Percentiles rank a stretch among this genome's conserved stretches.
phyloP scores from a whole-genome alignment of 2,888 invertebrate species.

The Hirtodrosophila histrioides region DNA sequence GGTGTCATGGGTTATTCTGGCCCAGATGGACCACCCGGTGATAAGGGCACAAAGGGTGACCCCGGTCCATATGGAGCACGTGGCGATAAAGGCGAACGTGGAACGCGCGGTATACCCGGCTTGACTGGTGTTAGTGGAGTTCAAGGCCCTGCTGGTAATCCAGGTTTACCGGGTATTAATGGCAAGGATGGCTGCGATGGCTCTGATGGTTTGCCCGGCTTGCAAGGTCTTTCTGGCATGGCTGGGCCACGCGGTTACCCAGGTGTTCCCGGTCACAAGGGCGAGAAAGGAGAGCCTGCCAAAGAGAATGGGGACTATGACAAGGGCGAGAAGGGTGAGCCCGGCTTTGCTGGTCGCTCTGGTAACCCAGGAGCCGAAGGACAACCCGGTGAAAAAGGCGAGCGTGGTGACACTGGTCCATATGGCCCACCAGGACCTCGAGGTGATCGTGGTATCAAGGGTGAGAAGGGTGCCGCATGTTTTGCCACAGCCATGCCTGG shows the following conservation, averaged over 20 bases:
- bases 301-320: conserved; percentile 85
- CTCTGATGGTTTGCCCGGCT: conserved; percentile 93
- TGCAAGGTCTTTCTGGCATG: conserved; percentile 88
- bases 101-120: conserved; percentile 94
- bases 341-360: conserved; percentile 82
- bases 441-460: conserved; percentile 89
- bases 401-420: conserved; percentile 85
- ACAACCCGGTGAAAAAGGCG: conserved; percentile 90
- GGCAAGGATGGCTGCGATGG: conserved; percentile 98
- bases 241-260: conserved; percentile 91
- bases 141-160: conserved; percentile 81
- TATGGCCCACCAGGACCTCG: conserved; percentile 88
- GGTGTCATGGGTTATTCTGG: conserved; percentile 93
- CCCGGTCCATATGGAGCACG: conserved; percentile 92
- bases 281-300: conserved; percentile 93
- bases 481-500: conserved; percentile 85
- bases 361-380: conserved; percentile 82
- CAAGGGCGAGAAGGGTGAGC: conserved; percentile 94
- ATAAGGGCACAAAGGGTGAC: conserved; percentile 95
- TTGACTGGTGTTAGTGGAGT: conserved; percentile 88
- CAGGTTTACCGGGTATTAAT: conserved; percentile 91
- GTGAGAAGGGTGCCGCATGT: conserved; percentile 88
- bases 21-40: conserved; percentile 92
- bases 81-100: conserved; percentile 93
- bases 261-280: conserved; percentile 84